Conservation (phyloP, 2,888 invertebrate genomes). For the Gymnosoma rotundatum region DNA sequence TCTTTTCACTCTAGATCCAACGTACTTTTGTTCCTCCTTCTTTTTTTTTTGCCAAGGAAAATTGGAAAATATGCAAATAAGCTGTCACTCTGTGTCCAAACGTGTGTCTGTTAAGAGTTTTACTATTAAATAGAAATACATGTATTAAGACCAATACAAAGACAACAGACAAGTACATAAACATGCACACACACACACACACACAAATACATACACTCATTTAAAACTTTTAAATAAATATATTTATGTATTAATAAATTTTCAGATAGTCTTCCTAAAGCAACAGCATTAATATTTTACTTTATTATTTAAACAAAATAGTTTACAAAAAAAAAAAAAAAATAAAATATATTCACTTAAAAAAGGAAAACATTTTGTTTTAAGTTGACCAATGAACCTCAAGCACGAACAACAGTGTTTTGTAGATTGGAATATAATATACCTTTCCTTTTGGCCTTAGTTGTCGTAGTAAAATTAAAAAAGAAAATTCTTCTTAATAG, state of each 20-base stretch:
- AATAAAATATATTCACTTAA: not conserved
- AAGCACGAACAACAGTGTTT: conserved; percentile 16
- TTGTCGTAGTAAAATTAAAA: not conserved
- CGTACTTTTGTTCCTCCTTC: conserved; percentile 24
- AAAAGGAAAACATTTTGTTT: not conserved
- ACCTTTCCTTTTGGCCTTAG: not conserved
- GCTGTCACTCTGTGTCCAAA: conserved; percentile 65
- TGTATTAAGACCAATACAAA: conserved; percentile 40
- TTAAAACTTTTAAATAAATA: conserved; percentile 27
- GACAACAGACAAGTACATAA: conserved; percentile 44
- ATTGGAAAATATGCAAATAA: conserved; percentile 80
- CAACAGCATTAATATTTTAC: conserved; percentile 40
- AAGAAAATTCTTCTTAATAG: not conserved
- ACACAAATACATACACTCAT: not conserved
- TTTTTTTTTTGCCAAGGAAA: conserved; percentile 74
- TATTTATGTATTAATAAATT: conserved; percentile 47
- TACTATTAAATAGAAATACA: conserved; percentile 37
- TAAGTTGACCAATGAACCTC: conserved; percentile 17
- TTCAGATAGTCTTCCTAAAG: conserved; percentile 30
- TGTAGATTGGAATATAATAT: not conserved
- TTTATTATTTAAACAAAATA: not conserved
- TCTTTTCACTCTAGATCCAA: conserved; percentile 58
- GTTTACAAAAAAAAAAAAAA: not conserved
- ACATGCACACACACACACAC: conserved; percentile 1
- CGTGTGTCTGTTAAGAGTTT: conserved; percentile 47